phyloP scores from a whole-genome alignment of 2,113 vertebrate genomes.

The Indicator maculatus region DNA sequence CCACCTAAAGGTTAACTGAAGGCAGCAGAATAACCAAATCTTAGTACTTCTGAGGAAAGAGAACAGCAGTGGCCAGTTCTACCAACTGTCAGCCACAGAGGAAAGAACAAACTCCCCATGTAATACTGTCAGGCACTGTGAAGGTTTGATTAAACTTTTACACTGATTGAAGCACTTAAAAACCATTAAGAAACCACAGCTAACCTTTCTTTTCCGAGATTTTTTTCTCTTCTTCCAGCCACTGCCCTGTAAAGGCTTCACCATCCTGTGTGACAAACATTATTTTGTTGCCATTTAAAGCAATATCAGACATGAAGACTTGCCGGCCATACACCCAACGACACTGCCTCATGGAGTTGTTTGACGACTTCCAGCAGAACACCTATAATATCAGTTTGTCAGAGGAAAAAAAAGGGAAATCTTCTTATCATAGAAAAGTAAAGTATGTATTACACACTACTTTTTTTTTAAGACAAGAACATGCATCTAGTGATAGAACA shows the following conservation, averaged over 20 bases:
- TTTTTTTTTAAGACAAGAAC: background rate
- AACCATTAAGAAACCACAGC: background rate
- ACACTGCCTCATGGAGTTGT: slow-evolving; percentile 86
- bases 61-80: background rate
- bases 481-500: too few species aligned
- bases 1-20: background rate
- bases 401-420: background rate
- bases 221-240: slow-evolving; percentile 88
- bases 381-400: slow-evolving; percentile 77
- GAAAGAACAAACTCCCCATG: background rate
- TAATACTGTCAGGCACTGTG: background rate
- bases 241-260: slow-evolving; percentile 92
- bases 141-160: background rate
- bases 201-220: slow-evolving; percentile 89
- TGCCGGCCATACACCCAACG: slow-evolving; percentile 94
- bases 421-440: background rate
- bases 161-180: background rate
- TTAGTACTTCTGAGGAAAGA: background rate
- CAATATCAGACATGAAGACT: slow-evolving; percentile 93
- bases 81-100: background rate
- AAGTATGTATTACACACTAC: background rate
- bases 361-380: slow-evolving; percentile 90
- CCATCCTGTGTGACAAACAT: slow-evolving; percentile 94
- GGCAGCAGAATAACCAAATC: background rate
- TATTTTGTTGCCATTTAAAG: slow-evolving; percentile 87